Conservation (phyloP, 92 coral and sea anemone genomes). For the Micromussa lordhowensis region DNA sequence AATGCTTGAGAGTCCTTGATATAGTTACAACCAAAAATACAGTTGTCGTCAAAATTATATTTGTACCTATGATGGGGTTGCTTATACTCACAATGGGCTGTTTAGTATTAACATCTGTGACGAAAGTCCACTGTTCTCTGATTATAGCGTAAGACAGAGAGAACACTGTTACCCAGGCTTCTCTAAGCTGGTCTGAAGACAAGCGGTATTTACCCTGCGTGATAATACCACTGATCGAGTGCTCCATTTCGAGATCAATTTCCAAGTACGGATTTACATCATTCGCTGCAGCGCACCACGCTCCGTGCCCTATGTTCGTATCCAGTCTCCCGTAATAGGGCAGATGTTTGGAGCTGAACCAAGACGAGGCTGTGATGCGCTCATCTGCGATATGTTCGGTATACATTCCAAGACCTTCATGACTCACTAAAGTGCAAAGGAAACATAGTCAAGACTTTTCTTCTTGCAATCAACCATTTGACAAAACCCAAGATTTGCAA, state of each 20-base stretch:
- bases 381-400: constrained; percentile 32
- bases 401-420: constrained; percentile 39
- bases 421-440: constrained; percentile 1
- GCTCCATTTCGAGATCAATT: constrained; percentile 67
- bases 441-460: neutral
- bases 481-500: neutral
- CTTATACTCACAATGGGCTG: constrained; percentile 26
- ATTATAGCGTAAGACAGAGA: constrained; percentile 38
- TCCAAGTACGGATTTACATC: constrained; percentile 68
- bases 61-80: constrained; percentile 12
- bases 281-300: constrained; percentile 82
- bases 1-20: neutral
- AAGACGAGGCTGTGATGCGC: constrained; percentile 65
- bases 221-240: constrained; percentile 57
- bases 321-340: constrained; percentile 69
- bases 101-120: constrained; percentile 20
- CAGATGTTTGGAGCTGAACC: constrained; percentile 60
- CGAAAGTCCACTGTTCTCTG: constrained; percentile 45
- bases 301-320: constrained; percentile 65
- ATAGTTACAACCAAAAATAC: neutral
- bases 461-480: neutral
- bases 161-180: constrained; percentile 72
- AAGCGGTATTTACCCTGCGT: constrained; percentile 75
- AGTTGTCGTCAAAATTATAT: neutral
- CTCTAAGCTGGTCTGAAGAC: constrained; percentile 56